A percentile compares a stretch with the other conserved stretches of the same genome.
Evolutionary conservation across 1,140 invertebrate species (phyloP).

Genomic region (Pararge aegeria): DNA sequence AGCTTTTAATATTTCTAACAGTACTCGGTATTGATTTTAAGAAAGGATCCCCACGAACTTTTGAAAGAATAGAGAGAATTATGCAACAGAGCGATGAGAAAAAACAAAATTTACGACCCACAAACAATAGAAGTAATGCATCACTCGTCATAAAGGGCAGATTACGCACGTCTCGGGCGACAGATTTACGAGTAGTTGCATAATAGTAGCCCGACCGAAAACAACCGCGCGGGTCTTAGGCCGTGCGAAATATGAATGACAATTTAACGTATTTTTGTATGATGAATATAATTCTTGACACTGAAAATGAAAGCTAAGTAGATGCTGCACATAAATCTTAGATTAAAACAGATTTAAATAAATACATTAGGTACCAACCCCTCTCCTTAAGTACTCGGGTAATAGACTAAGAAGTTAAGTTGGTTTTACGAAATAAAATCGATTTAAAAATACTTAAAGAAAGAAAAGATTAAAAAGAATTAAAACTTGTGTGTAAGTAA

Average conservation of each 20-base stretch:
- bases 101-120: conserved; percentile 53
- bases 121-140: conserved; percentile 62
- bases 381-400: no score
- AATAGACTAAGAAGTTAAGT: no score
- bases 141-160: conserved; percentile 70
- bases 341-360: no score
- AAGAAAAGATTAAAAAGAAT: no score
- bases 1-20: not conserved
- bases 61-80: conserved; percentile 13
- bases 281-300: not conserved
- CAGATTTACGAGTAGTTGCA: conserved; percentile 64
- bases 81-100: conserved; percentile 35
- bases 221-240: not conserved
- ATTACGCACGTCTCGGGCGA: conserved; percentile 55
- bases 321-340: no score
- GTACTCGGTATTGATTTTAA: conserved; percentile 22
- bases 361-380: no score
- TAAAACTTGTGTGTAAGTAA: no score
- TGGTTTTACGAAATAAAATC: no score
- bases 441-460: no score
- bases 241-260: conserved; percentile 12
- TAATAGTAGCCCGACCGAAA: conserved; percentile 40
- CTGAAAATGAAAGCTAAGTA: not conserved
- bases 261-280: conserved; percentile 1
- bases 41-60: conserved; percentile 17